Base-by-base conservation (phyloP, 2,888 invertebrate genomes). In the Drosophila stalkeri region DNA sequence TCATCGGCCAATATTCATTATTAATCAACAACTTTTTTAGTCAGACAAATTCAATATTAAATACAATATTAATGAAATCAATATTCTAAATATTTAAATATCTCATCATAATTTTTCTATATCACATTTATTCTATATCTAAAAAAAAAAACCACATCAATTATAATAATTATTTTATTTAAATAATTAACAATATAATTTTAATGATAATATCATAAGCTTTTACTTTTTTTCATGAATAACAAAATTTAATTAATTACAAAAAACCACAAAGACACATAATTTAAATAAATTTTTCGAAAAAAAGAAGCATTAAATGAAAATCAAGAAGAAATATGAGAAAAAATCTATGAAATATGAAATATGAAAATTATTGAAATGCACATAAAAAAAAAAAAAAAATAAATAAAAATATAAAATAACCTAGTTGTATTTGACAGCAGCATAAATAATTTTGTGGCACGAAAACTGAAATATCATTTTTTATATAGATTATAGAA, bases 191-290 rank as follows among this genome's bases (percentile, higher is more conserved):
- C 18, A 33, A n/a, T 37, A 37, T 35, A 23, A 54, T 54, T 54
- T 37, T 20, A 23, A 54, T 55, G 39, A 55, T 55, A 55, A 41
- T 55, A 41, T 18, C 16, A 41, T 55, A 37, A 31, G 12, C 39
- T 55, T 23, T 54, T 5, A 23, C 16, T 55, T 16, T 39, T n/a
- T 54, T 55, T 6, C 18, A 41, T 55, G 14, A 16, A 23, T 16
- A 37, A 31, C 27, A 55, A 55, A 55, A 55, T 27, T 41, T 55
- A 41, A 55, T 41, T 55, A 55, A 55, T 55, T 31, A 55, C 39
- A 54, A 7, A 23, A 27, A 41, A 41, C 27, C 41, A 41, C 55
- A 55, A 41, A 41, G 27, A 23, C 11, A n/a, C 33, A 44, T 16
- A 20, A 44, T 44, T 57, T 44, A 33, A 57, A 57, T 11, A 16